Conservation (phyloP, 2,113 vertebrate genomes). For the Salvator merianae region DNA sequence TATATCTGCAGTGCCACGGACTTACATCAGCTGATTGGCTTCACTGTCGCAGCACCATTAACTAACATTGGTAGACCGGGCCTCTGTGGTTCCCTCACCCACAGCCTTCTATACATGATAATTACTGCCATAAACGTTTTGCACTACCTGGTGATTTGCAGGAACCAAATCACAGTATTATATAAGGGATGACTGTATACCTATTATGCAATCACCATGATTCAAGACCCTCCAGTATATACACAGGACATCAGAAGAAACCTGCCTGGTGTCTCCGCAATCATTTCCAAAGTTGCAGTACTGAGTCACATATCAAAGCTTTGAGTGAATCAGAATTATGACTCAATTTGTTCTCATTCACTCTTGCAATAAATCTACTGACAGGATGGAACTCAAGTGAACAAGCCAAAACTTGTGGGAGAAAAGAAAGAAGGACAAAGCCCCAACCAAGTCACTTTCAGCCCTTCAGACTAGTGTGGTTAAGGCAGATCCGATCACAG, state of each 20-base stretch:
- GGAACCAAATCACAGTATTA: too few relatives aligned
- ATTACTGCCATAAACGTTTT: too few relatives aligned
- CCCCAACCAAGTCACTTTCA: not conserved
- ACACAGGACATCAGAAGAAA: not conserved
- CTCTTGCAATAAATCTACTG: not conserved
- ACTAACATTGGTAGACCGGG: too few relatives aligned
- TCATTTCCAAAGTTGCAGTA: not conserved
- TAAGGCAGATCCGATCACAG: not conserved
- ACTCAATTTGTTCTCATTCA: slow-evolving; percentile 37
- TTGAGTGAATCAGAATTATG: not conserved
- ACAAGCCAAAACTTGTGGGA: rapidly evolving
- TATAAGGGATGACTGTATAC: not conserved
- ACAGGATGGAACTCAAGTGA: not conserved
- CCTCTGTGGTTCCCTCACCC: too few relatives aligned
- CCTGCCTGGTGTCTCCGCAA: slow-evolving; percentile 29
- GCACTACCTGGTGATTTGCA: too few relatives aligned
- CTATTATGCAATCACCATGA: not conserved
- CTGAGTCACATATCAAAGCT: slow-evolving; percentile 42
- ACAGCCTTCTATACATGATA: too few relatives aligned
- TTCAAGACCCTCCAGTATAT: not conserved
- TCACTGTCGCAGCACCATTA: too few relatives aligned
- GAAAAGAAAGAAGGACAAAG: slow-evolving; percentile 1
- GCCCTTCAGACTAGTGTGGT: not conserved
- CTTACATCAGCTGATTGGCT: too few relatives aligned
- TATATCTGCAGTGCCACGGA: too few relatives aligned